Percentiles rank a stretch among this genome's conserved stretches.
These are phyloP conservation scores for Stichopus chloronotus DNA, from an alignment of 35 echinoderm and acorn worm genomes.

Conservation along the genomic window DNA sequence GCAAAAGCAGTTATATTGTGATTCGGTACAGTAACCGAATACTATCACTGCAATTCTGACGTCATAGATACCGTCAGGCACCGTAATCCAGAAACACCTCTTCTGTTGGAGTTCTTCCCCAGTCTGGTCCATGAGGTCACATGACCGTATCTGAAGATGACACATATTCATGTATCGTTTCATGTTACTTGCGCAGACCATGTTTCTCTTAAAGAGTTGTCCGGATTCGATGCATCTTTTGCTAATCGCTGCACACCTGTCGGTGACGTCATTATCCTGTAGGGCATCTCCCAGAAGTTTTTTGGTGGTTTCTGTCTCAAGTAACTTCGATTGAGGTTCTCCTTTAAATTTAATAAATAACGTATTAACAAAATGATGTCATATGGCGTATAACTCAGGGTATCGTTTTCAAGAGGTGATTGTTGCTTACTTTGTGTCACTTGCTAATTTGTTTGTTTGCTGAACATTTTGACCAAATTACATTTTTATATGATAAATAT, in stretches of 20 bases:
- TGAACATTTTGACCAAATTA: too few relatives aligned
- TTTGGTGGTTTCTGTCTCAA: neutral
- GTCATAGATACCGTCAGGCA: neutral
- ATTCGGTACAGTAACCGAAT: too few relatives aligned
- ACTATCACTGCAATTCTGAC: too few relatives aligned
- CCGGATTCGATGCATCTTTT: neutral
- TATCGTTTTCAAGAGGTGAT: too few relatives aligned
- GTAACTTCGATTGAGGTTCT: neutral
- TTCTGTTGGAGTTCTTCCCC: neutral
- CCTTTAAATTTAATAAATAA: neutral
- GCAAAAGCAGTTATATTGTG: too few relatives aligned
- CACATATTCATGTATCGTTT: constrained; percentile 15
- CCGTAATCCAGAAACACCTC: neutral
- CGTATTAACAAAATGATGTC: too few relatives aligned
- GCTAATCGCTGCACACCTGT: neutral
- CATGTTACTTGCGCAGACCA: constrained; percentile 27
- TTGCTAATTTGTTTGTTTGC: too few relatives aligned
- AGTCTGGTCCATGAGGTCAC: neutral
- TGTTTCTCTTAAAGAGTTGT: constrained; percentile 4
- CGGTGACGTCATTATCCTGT: neutral
- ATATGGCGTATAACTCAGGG: too few relatives aligned
- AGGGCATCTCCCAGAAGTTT: neutral
- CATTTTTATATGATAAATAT: too few relatives aligned
- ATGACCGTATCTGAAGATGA: constrained; percentile 12
- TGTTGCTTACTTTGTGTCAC: too few relatives aligned